Evolutionary conservation across 2,113 vertebrate species (phyloP).

Genomic region (Leucoraja erinaceus): DNA sequence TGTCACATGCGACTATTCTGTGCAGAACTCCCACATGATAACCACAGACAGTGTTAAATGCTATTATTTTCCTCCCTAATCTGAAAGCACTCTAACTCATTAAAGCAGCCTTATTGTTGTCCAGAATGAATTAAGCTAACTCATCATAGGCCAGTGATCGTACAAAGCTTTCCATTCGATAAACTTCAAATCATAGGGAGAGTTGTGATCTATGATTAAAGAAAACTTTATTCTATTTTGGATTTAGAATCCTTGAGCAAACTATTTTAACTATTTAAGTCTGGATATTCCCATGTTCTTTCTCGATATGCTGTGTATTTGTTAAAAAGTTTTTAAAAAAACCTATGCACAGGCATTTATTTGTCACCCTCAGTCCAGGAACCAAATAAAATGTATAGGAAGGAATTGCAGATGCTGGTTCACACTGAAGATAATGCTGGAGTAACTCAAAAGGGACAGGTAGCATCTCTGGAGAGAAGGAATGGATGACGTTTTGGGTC

Average conservation of each 20-base stretch:
- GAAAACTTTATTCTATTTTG: neutral
- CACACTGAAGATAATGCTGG: no score
- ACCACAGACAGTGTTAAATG: neutral
- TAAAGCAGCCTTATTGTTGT: neutral
- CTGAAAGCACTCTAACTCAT: neutral
- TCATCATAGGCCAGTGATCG: neutral
- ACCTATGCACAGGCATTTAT: neutral
- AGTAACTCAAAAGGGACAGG: no score
- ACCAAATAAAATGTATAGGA: no score
- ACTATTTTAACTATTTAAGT: neutral
- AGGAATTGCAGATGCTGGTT: no score
- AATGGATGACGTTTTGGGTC: no score
- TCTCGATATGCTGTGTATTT: neutral
- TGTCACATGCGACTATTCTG: neutral
- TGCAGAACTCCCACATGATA: neutral
- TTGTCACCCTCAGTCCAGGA: neutral
- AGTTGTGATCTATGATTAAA: neutral
- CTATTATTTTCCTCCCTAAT: neutral
- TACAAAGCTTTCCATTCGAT: neutral
- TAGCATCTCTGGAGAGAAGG: no score
- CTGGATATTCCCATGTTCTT: neutral
- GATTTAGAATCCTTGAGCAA: neutral
- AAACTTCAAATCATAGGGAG: neutral
- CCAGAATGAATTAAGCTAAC: neutral
- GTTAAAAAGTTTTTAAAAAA: neutral